Conservation (phyloP, 2,113 vertebrate genomes). For the Marmota flaviventris region DNA sequence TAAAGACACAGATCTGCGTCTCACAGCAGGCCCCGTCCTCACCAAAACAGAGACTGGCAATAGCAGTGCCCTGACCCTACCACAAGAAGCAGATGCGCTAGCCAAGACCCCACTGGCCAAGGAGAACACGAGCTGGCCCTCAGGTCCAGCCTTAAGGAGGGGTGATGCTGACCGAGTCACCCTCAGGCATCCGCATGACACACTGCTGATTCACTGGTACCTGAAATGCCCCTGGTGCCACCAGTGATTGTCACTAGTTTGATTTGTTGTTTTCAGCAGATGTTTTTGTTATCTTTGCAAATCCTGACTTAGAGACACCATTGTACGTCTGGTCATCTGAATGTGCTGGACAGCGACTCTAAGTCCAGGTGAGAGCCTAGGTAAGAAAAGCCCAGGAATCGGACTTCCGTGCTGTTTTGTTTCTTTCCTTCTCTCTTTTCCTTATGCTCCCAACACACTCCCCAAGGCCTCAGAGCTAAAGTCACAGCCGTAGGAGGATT, state of each 20-base stretch:
- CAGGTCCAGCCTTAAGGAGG: not conserved
- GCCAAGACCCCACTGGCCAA: rapidly evolving
- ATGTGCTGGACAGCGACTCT: not conserved
- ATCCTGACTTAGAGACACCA: not conserved
- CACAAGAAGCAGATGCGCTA: rapidly evolving
- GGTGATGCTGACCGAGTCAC: rapidly evolving
- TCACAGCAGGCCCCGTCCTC: not conserved
- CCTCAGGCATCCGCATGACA: rapidly evolving
- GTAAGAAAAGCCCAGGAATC: not conserved
- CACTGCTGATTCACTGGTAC: not conserved
- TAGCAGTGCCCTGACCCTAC: rapidly evolving
- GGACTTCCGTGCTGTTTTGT: too few species aligned
- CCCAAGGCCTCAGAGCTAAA: not conserved
- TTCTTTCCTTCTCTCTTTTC: not conserved
- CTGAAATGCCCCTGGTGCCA: too few species aligned
- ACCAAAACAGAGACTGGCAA: not conserved
- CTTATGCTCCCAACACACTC: not conserved
- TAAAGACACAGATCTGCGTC: too few species aligned
- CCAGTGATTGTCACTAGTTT: not conserved
- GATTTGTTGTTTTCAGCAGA: not conserved
- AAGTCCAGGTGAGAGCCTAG: not conserved
- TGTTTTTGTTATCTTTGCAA: not conserved
- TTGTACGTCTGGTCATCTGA: too few species aligned
- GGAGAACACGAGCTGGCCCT: not conserved
- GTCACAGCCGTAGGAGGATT: not conserved